These are phyloP conservation scores for Oxygymnocypris stewartii DNA, from an alignment of 2,113 vertebrate genomes.

Conservation along the genomic window DNA sequence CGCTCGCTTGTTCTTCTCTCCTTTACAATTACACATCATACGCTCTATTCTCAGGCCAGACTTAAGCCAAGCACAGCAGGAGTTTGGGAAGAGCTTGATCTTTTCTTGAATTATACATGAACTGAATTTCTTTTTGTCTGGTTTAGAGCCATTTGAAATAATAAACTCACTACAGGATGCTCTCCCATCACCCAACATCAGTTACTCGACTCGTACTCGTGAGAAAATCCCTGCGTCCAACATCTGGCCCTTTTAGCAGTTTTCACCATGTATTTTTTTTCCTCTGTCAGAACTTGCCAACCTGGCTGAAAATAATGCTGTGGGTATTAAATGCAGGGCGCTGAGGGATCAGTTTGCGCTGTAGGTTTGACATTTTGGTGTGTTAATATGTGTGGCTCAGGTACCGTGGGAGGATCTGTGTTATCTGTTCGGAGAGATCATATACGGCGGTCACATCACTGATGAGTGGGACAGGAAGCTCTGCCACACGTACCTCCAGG, in stretches of 20 bases:
- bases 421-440: conserved; percentile 83
- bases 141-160: neutral
- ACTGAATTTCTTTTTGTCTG: conserved; percentile 3
- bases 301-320: conserved; percentile 24
- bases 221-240: neutral
- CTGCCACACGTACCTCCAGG: conserved; percentile 76
- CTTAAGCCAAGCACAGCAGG: neutral
- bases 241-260: neutral
- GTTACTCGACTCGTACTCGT: neutral
- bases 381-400: conserved; percentile 49
- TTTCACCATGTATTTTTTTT: conserved; percentile 7
- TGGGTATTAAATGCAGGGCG: conserved; percentile 2
- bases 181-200: neutral
- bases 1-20: conserved; percentile 68
- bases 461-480: conserved; percentile 78
- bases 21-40: conserved; percentile 68
- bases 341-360: neutral
- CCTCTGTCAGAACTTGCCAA: neutral
- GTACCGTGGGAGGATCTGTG: conserved; percentile 82
- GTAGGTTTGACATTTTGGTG: neutral
- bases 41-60: conserved; percentile 56
- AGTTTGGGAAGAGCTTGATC: conserved; percentile 12
- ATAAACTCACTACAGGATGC: neutral
- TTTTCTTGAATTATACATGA: conserved; percentile 6
- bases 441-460: conserved; percentile 81